Percentiles rank a stretch among this genome's conserved stretches.
phyloP scores from a whole-genome alignment of 2,113 vertebrate species.

The Jacana jacana region DNA sequence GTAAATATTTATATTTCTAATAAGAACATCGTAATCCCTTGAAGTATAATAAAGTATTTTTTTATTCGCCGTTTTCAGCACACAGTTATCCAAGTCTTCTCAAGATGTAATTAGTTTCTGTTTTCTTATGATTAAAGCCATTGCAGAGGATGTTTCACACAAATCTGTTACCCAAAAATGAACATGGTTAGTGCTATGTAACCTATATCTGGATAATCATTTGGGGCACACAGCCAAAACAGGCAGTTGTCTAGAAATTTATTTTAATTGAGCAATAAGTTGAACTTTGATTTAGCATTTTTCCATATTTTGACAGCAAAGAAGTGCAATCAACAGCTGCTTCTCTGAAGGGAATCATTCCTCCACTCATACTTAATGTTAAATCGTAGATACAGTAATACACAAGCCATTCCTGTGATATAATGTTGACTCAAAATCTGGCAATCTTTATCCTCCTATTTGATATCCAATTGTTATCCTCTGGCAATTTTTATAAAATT shows the following conservation, averaged over 20 bases:
- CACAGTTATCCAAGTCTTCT: conserved; percentile 35
- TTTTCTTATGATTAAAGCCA: conserved; percentile 45
- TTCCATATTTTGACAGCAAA: conserved; percentile 24
- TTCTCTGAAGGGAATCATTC: background rate
- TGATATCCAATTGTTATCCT: background rate
- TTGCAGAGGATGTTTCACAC: conserved; percentile 39
- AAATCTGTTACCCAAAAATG: background rate
- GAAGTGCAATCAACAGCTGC: conserved; percentile 42
- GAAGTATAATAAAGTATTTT: background rate
- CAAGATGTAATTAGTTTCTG: conserved; percentile 47
- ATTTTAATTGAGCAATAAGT: conserved; percentile 47
- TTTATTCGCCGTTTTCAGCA: conserved; percentile 42
- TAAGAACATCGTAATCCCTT: background rate
- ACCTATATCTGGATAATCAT: conserved; percentile 50
- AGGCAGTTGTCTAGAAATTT: conserved; percentile 43
- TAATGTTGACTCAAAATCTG: background rate
- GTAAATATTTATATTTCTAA: conserved; percentile 6
- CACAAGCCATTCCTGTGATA: background rate
- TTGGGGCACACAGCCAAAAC: conserved; percentile 45
- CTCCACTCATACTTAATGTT: background rate
- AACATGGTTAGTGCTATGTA: conserved; percentile 5
- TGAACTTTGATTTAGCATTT: conserved; percentile 40
- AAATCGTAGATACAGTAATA: background rate
- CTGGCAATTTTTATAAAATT: background rate
- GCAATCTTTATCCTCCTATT: background rate